Percentiles rank a stretch among this genome's conserved stretches.
These are phyloP conservation scores for Camponotus pennsylvanicus DNA, from an alignment of 1,140 invertebrate species.

Conservation along the genomic window DNA sequence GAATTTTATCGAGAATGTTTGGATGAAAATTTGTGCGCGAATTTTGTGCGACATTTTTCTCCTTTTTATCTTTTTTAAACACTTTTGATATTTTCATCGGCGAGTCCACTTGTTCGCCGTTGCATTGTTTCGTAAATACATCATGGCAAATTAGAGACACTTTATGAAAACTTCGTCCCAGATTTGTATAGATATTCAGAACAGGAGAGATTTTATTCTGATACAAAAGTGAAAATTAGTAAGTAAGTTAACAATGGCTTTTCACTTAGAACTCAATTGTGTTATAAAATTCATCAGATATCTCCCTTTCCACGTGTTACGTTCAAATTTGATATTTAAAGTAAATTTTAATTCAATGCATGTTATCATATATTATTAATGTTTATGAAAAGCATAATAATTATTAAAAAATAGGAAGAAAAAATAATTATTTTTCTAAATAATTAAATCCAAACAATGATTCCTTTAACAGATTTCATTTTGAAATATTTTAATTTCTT, in stretches of 20 bases:
- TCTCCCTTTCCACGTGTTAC: no score
- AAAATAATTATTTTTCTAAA: not conserved
- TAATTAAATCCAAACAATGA: not conserved
- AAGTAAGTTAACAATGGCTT: not conserved
- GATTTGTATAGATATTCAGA: not conserved
- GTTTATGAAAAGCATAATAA: not conserved
- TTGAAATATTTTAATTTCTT: not conserved
- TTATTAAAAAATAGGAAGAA: not conserved
- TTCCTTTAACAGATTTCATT: conserved; percentile 14
- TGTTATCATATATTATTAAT: not conserved
- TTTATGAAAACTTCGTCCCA: not conserved
- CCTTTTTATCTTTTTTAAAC: conserved; percentile 15
- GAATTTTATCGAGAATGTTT: conserved; percentile 7
- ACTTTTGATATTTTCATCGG: not conserved
- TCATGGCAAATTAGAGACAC: not conserved
- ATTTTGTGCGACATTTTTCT: no score
- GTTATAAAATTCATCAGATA: not conserved
- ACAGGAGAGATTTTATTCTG: not conserved
- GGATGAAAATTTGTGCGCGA: no score
- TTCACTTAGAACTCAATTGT: not conserved
- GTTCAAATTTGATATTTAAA: not conserved
- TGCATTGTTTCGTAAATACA: conserved; percentile 2
- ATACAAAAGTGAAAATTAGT: not conserved
- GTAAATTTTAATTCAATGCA: not conserved
- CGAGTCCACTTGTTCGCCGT: not conserved